phyloP scores from a whole-genome alignment of 1,140 invertebrate genomes.

The Pseudomyrmex dendroicus region DNA sequence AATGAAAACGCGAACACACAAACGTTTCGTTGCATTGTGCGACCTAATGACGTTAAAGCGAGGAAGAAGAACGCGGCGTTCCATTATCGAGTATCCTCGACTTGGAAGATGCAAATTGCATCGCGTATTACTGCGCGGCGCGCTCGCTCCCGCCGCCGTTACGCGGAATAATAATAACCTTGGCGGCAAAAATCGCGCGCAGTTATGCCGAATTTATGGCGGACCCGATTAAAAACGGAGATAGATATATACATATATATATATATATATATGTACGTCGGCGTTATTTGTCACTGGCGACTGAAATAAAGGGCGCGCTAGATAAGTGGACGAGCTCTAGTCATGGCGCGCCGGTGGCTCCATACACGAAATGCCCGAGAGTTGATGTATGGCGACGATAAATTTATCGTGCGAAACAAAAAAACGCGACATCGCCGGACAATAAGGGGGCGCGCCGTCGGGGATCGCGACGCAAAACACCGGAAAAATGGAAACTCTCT shows the following conservation, averaged over 20 bases:
- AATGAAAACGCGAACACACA: not conserved
- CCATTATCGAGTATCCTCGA: slow-evolving; percentile 24
- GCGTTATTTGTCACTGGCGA: slow-evolving; percentile 49
- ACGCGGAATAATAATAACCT: slow-evolving; percentile 11
- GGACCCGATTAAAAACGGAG: slow-evolving; percentile 49
- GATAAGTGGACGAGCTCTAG: slow-evolving; percentile 53
- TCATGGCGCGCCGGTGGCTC: slow-evolving; percentile 19
- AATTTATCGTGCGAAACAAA: slow-evolving; percentile 49
- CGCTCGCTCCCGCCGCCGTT: no score
- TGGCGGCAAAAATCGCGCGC: slow-evolving; percentile 30
- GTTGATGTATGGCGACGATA: slow-evolving; percentile 57
- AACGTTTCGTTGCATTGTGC: not conserved
- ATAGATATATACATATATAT: not conserved
- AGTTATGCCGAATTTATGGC: slow-evolving; percentile 39
- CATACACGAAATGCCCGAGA: slow-evolving; percentile 28
- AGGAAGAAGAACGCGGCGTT: not conserved
- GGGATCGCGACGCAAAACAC: slow-evolving; percentile 9
- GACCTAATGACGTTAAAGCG: not conserved
- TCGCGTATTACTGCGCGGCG: not conserved
- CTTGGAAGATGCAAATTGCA: slow-evolving; percentile 23
- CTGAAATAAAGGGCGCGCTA: slow-evolving; percentile 54
- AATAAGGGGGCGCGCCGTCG: slow-evolving; percentile 1
- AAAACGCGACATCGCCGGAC: slow-evolving; percentile 31
- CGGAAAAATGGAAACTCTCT: slow-evolving; percentile 34
- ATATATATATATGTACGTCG: not conserved